Percentiles rank a stretch among this genome's conserved stretches.
Evolutionary conservation across 2,888 invertebrate genomes (phyloP).

Genomic region (Aporophyla nigra): DNA sequence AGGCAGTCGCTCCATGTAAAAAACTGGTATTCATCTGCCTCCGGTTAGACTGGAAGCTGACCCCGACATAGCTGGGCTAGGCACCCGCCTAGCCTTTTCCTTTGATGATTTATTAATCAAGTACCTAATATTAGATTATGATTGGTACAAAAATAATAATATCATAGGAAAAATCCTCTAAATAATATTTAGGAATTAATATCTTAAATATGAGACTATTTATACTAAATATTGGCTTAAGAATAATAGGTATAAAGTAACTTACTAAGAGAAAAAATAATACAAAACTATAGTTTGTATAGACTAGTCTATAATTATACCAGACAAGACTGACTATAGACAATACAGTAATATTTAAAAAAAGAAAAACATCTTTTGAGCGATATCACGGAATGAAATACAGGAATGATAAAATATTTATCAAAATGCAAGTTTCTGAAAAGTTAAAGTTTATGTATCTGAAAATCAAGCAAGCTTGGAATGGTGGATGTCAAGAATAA

Average conservation of each 20-base stretch:
- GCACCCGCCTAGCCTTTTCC: too few species aligned
- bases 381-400: slow-evolving; percentile 21
- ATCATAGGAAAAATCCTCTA: background rate
- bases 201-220: slow-evolving; percentile 13
- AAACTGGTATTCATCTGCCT: background rate
- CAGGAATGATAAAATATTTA: slow-evolving; percentile 29
- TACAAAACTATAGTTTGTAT: slow-evolving; percentile 1
- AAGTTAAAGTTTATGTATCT: too few species aligned
- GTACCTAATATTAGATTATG: background rate
- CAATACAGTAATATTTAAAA: background rate
- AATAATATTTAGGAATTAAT: slow-evolving; percentile 13
- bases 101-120: background rate
- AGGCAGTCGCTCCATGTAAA: background rate
- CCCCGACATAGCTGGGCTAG: background rate
- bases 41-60: background rate
- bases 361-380: slow-evolving; percentile 31
- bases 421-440: slow-evolving; percentile 21
- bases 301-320: background rate
- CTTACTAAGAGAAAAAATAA: background rate
- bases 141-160: slow-evolving; percentile 30
- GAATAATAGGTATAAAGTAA: slow-evolving; percentile 1
- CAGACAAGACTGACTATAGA: background rate
- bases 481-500: too few species aligned
- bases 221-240: slow-evolving; percentile 2
- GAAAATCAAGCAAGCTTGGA: background rate